Evolutionary conservation across 2,888 invertebrate genomes (phyloP).

Genomic region (Ectemnius lituratus): DNA sequence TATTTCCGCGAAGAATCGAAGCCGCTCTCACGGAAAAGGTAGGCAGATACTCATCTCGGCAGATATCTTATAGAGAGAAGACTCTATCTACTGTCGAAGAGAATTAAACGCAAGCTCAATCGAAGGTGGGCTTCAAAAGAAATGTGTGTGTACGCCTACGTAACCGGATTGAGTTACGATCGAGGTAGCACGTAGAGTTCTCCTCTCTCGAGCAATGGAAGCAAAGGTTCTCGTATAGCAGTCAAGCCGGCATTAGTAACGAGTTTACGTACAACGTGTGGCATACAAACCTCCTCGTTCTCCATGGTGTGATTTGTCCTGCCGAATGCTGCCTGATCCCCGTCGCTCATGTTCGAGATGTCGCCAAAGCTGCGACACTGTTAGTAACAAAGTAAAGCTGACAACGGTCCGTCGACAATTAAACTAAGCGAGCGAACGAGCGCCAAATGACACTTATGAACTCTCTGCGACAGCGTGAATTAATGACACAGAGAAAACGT

Average conservation of each 20-base stretch:
- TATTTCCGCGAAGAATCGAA: slow-evolving; percentile 1
- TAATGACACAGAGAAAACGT: slow-evolving; percentile 1
- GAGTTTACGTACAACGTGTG: slow-evolving; percentile 7
- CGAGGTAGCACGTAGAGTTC: too few species aligned
- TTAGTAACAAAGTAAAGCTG: slow-evolving; percentile 72
- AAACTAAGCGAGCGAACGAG: slow-evolving; percentile 16
- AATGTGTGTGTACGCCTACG: too few species aligned
- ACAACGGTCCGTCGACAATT: slow-evolving; percentile 53
- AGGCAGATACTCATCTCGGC: too few species aligned
- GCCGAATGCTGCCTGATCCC: slow-evolving; percentile 71
- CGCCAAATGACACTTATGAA: too few species aligned
- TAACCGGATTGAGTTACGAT: too few species aligned
- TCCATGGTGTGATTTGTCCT: slow-evolving; percentile 69
- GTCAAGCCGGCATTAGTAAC: slow-evolving; percentile 8
- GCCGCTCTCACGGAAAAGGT: background rate
- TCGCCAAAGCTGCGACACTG: slow-evolving; percentile 83
- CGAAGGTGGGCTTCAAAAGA: too few species aligned
- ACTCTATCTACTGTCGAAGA: too few species aligned
- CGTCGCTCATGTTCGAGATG: slow-evolving; percentile 80
- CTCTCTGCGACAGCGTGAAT: too few species aligned
- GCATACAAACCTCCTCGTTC: slow-evolving; percentile 71
- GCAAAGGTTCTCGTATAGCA: background rate
- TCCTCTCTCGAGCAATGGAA: background rate
- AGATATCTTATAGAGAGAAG: too few species aligned
- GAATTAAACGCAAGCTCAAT: too few species aligned